phyloP scores from a whole-genome alignment of 2,113 vertebrate genomes.

The Phalacrocorax aristotelis region DNA sequence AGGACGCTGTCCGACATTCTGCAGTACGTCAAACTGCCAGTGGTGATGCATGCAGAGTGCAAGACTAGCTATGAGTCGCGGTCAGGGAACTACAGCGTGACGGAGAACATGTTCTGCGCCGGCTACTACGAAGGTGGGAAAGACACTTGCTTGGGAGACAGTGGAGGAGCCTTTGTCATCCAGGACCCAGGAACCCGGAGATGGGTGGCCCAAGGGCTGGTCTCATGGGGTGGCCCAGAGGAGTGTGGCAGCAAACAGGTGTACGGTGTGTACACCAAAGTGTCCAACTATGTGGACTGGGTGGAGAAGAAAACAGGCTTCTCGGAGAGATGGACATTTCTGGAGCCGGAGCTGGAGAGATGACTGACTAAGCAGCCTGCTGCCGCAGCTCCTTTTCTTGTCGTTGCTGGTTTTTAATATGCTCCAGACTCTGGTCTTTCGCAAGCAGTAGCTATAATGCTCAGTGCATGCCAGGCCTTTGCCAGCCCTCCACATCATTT shows the following conservation, averaged over 20 bases:
- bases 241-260: conserved; percentile 93
- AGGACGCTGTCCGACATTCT: conserved; percentile 82
- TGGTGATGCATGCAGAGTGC: conserved; percentile 88
- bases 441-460: conserved; percentile 26
- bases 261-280: conserved; percentile 94
- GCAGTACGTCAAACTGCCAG: conserved; percentile 94
- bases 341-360: conserved; percentile 57
- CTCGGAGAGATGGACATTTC: conserved; percentile 39
- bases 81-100: conserved; percentile 90
- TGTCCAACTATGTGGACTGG: conserved; percentile 88
- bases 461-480: not conserved
- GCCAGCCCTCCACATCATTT: not conserved
- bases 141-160: conserved; percentile 95
- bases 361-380: conserved; percentile 59
- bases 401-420: conserved; percentile 38
- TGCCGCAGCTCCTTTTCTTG: not conserved
- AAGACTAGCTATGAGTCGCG: conserved; percentile 89
- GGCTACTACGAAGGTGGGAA: conserved; percentile 90
- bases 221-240: conserved; percentile 95
- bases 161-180: conserved; percentile 90
- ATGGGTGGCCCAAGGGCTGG: conserved; percentile 91
- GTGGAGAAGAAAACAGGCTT: conserved; percentile 76
- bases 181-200: conserved; percentile 74
- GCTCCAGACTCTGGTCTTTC: conserved; percentile 42
- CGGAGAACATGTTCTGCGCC: conserved; percentile 95